Evolutionary conservation across 1,140 invertebrate species (phyloP).

Genomic region (Drosophila lacertosa): DNA sequence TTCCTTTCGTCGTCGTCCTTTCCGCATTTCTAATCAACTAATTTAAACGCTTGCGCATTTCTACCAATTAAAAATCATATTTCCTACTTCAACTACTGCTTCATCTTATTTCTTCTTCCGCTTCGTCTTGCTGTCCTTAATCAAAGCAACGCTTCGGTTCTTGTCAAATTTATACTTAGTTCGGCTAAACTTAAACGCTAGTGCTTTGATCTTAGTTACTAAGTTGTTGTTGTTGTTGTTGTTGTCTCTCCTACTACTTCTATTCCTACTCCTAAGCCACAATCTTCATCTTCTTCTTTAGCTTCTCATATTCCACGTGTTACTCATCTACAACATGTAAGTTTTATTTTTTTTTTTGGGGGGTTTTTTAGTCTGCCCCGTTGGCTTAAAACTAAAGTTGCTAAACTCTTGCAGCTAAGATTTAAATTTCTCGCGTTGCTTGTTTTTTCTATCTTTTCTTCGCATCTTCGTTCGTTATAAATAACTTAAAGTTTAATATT

Average conservation of each 20-base stretch:
- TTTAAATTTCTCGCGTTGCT: slow-evolving; percentile 10
- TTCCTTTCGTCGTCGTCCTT: slow-evolving; percentile 7
- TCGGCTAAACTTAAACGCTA: slow-evolving; percentile 67
- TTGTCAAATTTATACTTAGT: slow-evolving; percentile 65
- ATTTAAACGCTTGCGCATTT: slow-evolving; percentile 37
- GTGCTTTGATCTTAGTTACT: slow-evolving; percentile 73
- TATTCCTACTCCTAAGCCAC: slow-evolving; percentile 22
- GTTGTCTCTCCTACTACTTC: slow-evolving; percentile 36
- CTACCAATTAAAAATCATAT: slow-evolving; percentile 71
- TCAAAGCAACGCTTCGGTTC: slow-evolving; percentile 23
- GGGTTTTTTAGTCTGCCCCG: slow-evolving; percentile 4
- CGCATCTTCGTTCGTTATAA: slow-evolving; percentile 22
- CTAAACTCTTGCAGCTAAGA: slow-evolving; percentile 38
- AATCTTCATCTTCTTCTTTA: slow-evolving; percentile 10
- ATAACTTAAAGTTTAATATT: slow-evolving; percentile 62
- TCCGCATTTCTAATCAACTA: slow-evolving; percentile 48
- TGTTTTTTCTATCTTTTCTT: slow-evolving; percentile 1
- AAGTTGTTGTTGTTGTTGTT: slow-evolving; percentile 52
- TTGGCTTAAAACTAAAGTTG: slow-evolving; percentile 29
- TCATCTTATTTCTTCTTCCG: slow-evolving; percentile 21
- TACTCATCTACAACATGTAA: slow-evolving; percentile 30
- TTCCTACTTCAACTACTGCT: slow-evolving; percentile 30
- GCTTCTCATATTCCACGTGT: slow-evolving; percentile 13
- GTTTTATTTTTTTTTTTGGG: slow-evolving; percentile 5
- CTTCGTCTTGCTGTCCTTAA: slow-evolving; percentile 28